Evolutionary conservation across 2,113 vertebrate genomes (phyloP), one percentile per base, ranked within the genome.

Genomic region (Struthio camelus): DNA sequence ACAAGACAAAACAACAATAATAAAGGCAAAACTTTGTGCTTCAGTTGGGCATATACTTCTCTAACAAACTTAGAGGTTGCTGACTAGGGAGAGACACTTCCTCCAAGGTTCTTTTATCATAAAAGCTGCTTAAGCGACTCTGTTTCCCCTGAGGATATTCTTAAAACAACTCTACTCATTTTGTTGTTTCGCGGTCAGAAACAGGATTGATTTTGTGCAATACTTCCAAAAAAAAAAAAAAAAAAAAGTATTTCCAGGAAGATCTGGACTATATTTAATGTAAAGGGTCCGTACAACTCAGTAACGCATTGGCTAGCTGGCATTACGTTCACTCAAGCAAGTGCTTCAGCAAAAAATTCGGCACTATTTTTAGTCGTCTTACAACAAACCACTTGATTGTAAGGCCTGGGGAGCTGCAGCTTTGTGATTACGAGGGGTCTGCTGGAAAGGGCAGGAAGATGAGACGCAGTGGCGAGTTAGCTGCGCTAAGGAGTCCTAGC

Each of bases 301-400:
- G 79, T 93, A 83, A 85, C 9, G 19, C 93, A 85, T 2, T 30
- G 72, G 70, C 77, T 85, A 90, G 71, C 92, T 94, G 96, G 89
- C 95, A 61, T 92, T 87, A 72, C 78, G 91, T 67, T 91, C 90
- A 73, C 90, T 91, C 87, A 90, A 65, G 85, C 96, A 93, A 97
- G 96, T 88, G 79, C 95, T 95, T 95, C 92, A 83, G 54, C 42
- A 34, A 98, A 97, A 95, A 91, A 82, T n/a, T 76, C 80, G 78
- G 79, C 11, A 77, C 94, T 98, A 96, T 98, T 98, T 98, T 97
- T 98, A 97, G 97, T 93, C 83, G 93, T 72, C 73, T 96, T 93
- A 44, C 95, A 96, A 94, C 90, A 97, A 97, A 96, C 77, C 69
- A 59, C 89, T 95, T 81, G 92, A 83, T 93, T 85, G 87, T 80